Conservation (phyloP, 2,888 invertebrate species). For the Shargacucullia verbasci region DNA sequence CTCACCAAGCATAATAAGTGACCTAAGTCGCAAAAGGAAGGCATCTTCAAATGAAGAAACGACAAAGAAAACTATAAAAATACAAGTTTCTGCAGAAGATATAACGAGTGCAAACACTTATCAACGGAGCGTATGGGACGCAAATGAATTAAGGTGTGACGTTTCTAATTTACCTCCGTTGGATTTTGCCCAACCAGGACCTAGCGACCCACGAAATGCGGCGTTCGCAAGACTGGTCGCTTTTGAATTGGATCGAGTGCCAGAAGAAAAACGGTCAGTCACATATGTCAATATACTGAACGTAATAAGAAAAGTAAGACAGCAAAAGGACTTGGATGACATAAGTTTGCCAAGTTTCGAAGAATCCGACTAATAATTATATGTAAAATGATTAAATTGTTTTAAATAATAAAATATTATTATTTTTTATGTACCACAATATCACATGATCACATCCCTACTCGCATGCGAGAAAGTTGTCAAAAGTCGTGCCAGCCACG, state of each 20-base stretch:
- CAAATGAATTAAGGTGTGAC: conserved; percentile 13
- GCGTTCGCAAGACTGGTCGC: conserved; percentile 27
- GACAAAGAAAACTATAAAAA: conserved; percentile 12
- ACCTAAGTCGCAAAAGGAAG: conserved; percentile 22
- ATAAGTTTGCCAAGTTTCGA: conserved; percentile 13
- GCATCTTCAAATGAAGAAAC: conserved; percentile 17
- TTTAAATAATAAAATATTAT: conserved; percentile 12
- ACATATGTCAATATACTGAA: conserved; percentile 24
- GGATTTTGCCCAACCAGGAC: conserved; percentile 15
- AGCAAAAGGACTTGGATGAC: conserved; percentile 14
- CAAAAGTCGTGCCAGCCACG: conserved; percentile 12
- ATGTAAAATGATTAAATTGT: conserved; percentile 13
- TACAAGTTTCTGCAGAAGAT: conserved; percentile 17
- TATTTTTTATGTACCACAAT: conserved; percentile 14
- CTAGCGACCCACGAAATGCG: conserved; percentile 30
- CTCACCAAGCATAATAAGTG: conserved; percentile 21
- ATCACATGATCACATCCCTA: conserved; percentile 13
- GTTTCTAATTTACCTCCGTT: conserved; percentile 11
- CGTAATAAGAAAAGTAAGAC: conserved; percentile 22
- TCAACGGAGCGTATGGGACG: conserved; percentile 24
- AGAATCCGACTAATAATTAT: conserved; percentile 10
- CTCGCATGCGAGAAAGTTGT: conserved; percentile 15
- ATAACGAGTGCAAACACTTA: conserved; percentile 13
- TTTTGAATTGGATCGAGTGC: conserved; percentile 25
- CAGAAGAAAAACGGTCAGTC: conserved; percentile 22